A percentile compares a stretch with the other conserved stretches of the same genome.
Evolutionary conservation across 1,140 invertebrate genomes (phyloP).

Genomic region (silkworm (Bombyx mori)): ASM3026992v2 NC_085115.1:2816001-2816500

Average conservation of each 20-base stretch:
- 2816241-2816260: background rate
- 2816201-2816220: no score
- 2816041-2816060: slow-evolving; percentile 74
- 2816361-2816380: slow-evolving; percentile 77
- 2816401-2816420: slow-evolving; percentile 76
- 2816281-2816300: no score
- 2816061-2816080: slow-evolving; percentile 77
- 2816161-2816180: no score
- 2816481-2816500: slow-evolving; percentile 78
- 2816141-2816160: no score
- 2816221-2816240: no score
- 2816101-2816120: background rate
- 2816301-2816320: no score
- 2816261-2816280: background rate
- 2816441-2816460: slow-evolving; percentile 72
- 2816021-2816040: slow-evolving; percentile 62
- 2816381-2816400: slow-evolving; percentile 81
- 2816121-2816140: no score
- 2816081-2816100: slow-evolving; percentile 52
- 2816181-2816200: no score
- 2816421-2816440: slow-evolving; percentile 78
- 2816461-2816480: slow-evolving; percentile 72
- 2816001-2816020: slow-evolving; percentile 65
- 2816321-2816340: slow-evolving; percentile 71
- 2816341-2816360: slow-evolving; percentile 77